Base-by-base conservation (phyloP, 2,888 invertebrate genomes). In the Platycheirus rosarum region DNA sequence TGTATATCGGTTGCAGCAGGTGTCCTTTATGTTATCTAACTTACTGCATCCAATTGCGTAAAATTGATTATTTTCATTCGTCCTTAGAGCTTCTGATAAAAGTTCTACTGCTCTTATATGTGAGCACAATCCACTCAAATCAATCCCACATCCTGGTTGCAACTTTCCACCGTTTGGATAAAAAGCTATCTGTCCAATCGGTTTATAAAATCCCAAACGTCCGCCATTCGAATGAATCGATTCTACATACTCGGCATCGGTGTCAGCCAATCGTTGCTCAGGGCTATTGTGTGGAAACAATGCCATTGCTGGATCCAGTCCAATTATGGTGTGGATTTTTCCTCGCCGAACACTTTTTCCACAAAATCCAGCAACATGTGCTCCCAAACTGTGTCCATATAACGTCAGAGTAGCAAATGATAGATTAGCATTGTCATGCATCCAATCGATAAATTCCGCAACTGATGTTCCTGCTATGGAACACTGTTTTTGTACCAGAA, bases 311-410 rank as follows among this genome's bases (percentile, higher is more conserved):
- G 86, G 84, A 70, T 87, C 87, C 18, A 85, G 40, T 5, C 85
- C 92, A 85, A 92, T 91, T 18, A 92, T 92, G 2, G 92, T 91
- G 85, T 92, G 91, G 46, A 92, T 91, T 16, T 91, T 91, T 44
- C 92, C 92, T 85, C 91, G 86, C 55, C 90, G 90, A 1, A 92
- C 91, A 85, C 90, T 91, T 63, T 92, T 92, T 0, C 92, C 92
- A 9, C 92, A 92, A 53, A 92, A 92, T 0, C 92, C 92, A 8
- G 92, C 92, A 1, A 92, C 92, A 80, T 92, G 92, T 1, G 92
- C 92, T 0, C 92, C 92, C 23, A 92, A 88, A 71, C 92, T 92
- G 75, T 92, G 92, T 0, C 92, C 92, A 44, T 92, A 91, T 2
- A 86, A 11, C 91, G 91, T 86, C 91, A 92, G 74, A 90, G 88